These are phyloP conservation scores for Colaptes auratus DNA, from an alignment of 2,113 vertebrate genomes.

Conservation along the genomic window DNA sequence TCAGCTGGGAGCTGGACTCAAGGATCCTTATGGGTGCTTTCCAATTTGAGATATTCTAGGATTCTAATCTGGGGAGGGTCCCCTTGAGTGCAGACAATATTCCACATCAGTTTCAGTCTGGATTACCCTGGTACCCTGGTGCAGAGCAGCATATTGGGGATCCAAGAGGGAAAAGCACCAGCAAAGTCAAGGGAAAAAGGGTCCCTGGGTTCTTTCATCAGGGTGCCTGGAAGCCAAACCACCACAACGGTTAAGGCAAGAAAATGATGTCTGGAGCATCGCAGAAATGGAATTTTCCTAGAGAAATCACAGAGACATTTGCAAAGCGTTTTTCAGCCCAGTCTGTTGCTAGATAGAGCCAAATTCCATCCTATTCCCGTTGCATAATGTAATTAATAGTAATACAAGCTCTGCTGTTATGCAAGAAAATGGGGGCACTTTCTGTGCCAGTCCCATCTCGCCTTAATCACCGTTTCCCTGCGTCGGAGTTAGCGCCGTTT, in stretches of 20 bases:
- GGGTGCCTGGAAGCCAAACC: background rate
- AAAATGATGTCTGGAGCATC: accelerated
- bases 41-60: accelerated
- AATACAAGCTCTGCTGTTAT: background rate
- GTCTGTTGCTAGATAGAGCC: background rate
- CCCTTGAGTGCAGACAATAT: accelerated
- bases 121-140: accelerated
- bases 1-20: background rate
- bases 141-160: background rate
- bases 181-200: accelerated
- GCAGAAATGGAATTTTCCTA: background rate
- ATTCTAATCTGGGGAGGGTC: accelerated
- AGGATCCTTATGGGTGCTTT: background rate
- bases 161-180: background rate
- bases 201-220: accelerated
- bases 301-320: background rate
- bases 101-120: accelerated
- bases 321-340: background rate
- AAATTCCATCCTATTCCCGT: background rate
- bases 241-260: background rate
- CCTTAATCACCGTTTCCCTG: background rate
- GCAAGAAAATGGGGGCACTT: background rate
- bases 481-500: background rate
- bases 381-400: background rate
- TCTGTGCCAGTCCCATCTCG: background rate